These are phyloP conservation scores for Lissonota sp. DNA, from an alignment of 2,888 invertebrate species.

Conservation along the genomic window DNA sequence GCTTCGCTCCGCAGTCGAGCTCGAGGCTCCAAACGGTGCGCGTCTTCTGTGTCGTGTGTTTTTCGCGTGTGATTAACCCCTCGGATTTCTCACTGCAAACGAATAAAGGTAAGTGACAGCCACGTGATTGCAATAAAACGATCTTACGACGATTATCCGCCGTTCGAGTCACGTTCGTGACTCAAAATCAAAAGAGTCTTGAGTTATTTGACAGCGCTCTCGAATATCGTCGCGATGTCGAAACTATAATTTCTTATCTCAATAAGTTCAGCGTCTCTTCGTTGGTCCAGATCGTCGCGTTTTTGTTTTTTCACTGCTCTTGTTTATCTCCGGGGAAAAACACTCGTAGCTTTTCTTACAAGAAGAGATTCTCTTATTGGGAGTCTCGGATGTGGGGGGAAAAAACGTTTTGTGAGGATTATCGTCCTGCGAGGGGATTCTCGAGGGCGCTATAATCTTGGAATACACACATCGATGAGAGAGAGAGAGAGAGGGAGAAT, in stretches of 20 bases:
- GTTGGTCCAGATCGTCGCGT: background rate
- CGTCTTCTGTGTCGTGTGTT: constrained; percentile 65
- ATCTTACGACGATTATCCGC: background rate
- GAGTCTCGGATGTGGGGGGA: background rate
- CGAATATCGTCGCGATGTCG: background rate
- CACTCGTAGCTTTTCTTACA: background rate
- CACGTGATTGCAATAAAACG: constrained; percentile 23
- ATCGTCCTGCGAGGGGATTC: background rate
- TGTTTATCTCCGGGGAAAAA: background rate
- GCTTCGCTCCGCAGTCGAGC: constrained; percentile 74
- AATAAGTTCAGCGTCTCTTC: too few species aligned
- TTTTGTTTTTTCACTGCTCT: background rate
- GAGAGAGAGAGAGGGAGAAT: constrained; percentile 14
- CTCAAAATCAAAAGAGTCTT: too few species aligned
- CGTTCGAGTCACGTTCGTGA: background rate
- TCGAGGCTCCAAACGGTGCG: constrained; percentile 73
- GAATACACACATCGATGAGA: constrained; percentile 4
- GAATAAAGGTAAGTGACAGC: constrained; percentile 72
- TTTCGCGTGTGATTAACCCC: constrained; percentile 68
- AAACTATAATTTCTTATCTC: too few species aligned
- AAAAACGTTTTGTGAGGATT: background rate
- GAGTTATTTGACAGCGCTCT: constrained; percentile 20
- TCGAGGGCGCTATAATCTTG: background rate
- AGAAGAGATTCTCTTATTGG: background rate
- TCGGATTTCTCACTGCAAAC: constrained; percentile 71